Evolutionary conservation across 2,888 invertebrate species (phyloP).

Genomic region (Nycteola revayana): DNA sequence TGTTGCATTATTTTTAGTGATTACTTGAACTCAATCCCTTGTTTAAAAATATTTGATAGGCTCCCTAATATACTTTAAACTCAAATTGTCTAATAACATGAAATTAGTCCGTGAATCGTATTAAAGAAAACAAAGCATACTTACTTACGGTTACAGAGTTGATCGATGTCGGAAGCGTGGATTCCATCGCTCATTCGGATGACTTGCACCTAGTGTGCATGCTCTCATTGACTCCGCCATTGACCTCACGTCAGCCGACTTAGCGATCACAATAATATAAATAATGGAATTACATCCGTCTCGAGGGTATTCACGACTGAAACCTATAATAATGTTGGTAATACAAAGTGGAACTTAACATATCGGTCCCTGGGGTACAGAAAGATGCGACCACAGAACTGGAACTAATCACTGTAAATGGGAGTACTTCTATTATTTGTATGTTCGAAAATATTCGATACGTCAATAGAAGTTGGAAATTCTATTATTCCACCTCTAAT

Average conservation of each 20-base stretch:
- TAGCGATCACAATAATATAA: conserved; percentile 70
- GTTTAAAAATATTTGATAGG: no score
- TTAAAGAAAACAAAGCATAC: no score
- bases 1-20: no score
- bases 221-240: conserved; percentile 77
- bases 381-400: conserved; percentile 35
- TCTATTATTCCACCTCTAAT: no score
- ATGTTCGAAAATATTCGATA: neutral
- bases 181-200: conserved; percentile 68
- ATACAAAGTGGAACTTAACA: conserved; percentile 52
- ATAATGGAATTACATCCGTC: conserved; percentile 69
- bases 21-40: no score
- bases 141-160: conserved; percentile 25
- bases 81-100: no score
- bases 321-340: conserved; percentile 44
- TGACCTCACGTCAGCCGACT: conserved; percentile 65
- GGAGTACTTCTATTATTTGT: conserved; percentile 17
- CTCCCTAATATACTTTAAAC: no score
- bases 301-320: conserved; percentile 53
- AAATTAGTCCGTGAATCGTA: no score
- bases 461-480: neutral
- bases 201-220: conserved; percentile 74
- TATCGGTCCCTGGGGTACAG: conserved; percentile 62
- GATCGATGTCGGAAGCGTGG: conserved; percentile 74
- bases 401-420: conserved; percentile 37